Base-by-base conservation (phyloP, 2,113 vertebrate genomes). In the Colossoma macropomum region DNA sequence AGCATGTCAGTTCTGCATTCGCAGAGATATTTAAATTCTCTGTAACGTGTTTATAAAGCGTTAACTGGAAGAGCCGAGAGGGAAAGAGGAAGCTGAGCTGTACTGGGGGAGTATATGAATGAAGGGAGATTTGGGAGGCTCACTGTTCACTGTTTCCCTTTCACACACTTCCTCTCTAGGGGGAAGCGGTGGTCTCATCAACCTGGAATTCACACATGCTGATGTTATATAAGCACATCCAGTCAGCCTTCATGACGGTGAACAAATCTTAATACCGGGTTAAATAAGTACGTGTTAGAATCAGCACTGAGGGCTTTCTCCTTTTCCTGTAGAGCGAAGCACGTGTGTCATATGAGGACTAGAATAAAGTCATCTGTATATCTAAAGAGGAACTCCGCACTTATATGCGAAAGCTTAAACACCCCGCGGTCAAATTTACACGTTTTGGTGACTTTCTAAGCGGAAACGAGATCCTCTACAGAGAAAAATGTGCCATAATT, bases 151-250 rank as follows among this genome's bases (percentile, higher is more conserved):
- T 16, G 19, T n/a, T 56, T 85, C 25, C 34, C 78, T 52, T 86
- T 11, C 32, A 76, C 68, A 77, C 56, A 68, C 84, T 90, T 91
- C 90, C 91, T 91, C 76, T 79, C 45, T 45, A 8, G 28, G 23
- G 48, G 3, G 16, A 45, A 27, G 13, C 13, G 16, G 28, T 50
- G 28, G 12, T 66, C 25, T 27, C 74, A 54, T 2, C 17, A 10
- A 73, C 45, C 27, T 80, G 62, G 48, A 75, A 59, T 79, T 82
- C 60, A 38, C 23, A 2, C 28, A 38, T 17, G 15, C 48, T 1
- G 30, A 48, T n/a, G 77, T 56, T 74, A 34, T 15, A n/a, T 23
- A 38, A 63, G 34, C 21, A 38, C 21, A 30, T 62, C 17, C 9
- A 74, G 30, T 30, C 1, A 27, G 25, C 60, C 60, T 62, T 15